These are phyloP conservation scores for Thecophora atra DNA, from an alignment of 2,888 invertebrate genomes.

Conservation along the genomic window DNA sequence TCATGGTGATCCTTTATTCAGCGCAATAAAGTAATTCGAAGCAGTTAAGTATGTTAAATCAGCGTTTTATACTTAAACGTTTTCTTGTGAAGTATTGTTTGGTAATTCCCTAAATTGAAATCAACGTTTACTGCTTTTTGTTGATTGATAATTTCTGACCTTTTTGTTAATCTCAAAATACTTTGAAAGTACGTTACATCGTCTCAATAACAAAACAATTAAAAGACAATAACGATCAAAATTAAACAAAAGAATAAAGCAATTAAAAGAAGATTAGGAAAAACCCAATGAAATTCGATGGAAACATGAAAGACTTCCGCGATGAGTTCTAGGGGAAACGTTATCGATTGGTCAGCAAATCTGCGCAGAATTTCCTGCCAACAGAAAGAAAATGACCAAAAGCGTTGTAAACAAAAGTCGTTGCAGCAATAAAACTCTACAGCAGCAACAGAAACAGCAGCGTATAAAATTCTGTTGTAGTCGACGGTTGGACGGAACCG, in stretches of 20 bases:
- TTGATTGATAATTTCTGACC: too few species aligned
- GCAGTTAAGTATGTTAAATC: background rate
- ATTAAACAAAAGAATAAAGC: too few species aligned
- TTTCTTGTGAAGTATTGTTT: too few species aligned
- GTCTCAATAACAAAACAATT: too few species aligned
- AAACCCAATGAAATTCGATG: background rate
- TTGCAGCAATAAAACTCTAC: conserved; percentile 1
- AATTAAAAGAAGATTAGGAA: too few species aligned
- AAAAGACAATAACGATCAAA: too few species aligned
- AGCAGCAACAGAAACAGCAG: too few species aligned
- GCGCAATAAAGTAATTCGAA: background rate
- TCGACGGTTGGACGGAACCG: background rate
- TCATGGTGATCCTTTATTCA: background rate
- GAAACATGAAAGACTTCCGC: background rate
- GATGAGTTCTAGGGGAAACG: background rate
- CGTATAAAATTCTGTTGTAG: background rate
- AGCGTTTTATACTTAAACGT: too few species aligned
- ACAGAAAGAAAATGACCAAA: conserved; percentile 7
- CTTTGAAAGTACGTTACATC: too few species aligned
- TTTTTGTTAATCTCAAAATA: too few species aligned
- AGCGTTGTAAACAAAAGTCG: conserved; percentile 2
- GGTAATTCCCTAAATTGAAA: too few species aligned
- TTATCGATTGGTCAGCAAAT: conserved; percentile 17
- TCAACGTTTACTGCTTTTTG: too few species aligned
- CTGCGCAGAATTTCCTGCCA: conserved; percentile 14